These are phyloP conservation scores for Trachythela sp. DNA, from an alignment of 64 coral and sea anemone genomes.

Conservation along the genomic window DNA sequence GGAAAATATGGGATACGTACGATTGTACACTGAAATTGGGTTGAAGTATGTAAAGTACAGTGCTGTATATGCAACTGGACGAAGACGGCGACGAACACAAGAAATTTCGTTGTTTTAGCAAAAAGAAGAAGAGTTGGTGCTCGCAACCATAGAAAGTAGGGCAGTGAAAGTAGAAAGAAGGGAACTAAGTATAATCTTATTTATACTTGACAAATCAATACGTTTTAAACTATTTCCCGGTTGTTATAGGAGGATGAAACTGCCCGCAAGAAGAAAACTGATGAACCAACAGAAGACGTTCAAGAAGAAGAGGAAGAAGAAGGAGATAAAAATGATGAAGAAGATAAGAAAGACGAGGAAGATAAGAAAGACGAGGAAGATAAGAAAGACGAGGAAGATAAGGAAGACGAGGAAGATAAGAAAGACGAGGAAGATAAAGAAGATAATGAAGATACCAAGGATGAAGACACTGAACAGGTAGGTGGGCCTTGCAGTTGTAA, in stretches of 20 bases:
- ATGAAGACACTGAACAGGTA: conserved; percentile 44
- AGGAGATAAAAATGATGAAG: not conserved
- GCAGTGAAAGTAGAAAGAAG: no score
- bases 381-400: conserved; percentile 17
- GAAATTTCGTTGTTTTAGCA: no score
- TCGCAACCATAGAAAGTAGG: no score
- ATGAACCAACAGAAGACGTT: conserved; percentile 69
- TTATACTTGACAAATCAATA: no score
- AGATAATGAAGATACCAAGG: conserved; percentile 19
- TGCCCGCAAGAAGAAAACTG: conserved; percentile 64
- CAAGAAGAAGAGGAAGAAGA: conserved; percentile 34
- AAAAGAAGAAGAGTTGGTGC: no score
- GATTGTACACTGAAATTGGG: not conserved
- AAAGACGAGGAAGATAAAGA: conserved; percentile 36
- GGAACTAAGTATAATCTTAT: no score
- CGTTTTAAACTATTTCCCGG: no score
- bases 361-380: not conserved
- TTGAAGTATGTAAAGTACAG: not conserved
- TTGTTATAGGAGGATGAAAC: conserved; percentile 57
- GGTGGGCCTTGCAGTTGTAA: no score
- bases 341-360: not conserved
- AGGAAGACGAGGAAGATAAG: conserved; percentile 52
- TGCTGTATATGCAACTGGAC: no score
- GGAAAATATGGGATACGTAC: no score
- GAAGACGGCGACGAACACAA: no score